Percentiles rank a stretch among this genome's conserved stretches.
phyloP scores from a whole-genome alignment of 2,888 invertebrate species.

The Syrphus vitripennis region DNA sequence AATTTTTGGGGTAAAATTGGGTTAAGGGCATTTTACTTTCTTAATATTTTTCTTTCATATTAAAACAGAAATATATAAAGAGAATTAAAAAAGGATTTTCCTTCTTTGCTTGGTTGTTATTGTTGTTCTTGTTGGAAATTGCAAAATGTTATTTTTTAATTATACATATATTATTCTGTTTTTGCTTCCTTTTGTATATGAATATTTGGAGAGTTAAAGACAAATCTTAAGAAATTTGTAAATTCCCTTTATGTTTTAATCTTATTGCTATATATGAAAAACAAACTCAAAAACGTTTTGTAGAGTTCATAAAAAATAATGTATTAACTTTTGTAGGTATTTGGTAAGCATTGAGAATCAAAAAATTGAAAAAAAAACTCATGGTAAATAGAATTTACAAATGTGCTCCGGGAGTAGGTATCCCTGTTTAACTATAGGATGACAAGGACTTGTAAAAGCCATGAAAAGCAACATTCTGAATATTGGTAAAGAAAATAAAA shows the following conservation, averaged over 20 bases:
- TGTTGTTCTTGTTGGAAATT: not conserved
- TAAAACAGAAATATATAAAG: not conserved
- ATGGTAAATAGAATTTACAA: too few species aligned
- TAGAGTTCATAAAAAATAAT: too few species aligned
- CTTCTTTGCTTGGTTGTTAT: not conserved
- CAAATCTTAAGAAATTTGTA: not conserved
- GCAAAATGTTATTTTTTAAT: conserved; percentile 1
- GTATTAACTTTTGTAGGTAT: too few species aligned
- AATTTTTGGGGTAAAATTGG: conserved; percentile 10
- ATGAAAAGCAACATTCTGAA: too few species aligned
- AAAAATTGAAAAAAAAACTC: too few species aligned
- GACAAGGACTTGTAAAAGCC: too few species aligned
- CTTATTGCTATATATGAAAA: not conserved
- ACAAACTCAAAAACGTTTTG: not conserved
- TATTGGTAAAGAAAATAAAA: too few species aligned
- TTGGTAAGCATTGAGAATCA: too few species aligned
- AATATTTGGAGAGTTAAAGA: not conserved
- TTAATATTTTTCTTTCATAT: conserved; percentile 21
- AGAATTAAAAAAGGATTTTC: not conserved
- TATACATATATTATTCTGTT: not conserved
- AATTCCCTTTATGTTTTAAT: not conserved
- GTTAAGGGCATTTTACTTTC: not conserved
- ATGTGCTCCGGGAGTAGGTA: too few species aligned
- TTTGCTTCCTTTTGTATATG: not conserved
- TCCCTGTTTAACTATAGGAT: too few species aligned